A percentile compares a stretch with the other conserved stretches of the same genome.
Conservation (phyloP, 2,113 vertebrate genomes). For the Labrus mixtus region DNA sequence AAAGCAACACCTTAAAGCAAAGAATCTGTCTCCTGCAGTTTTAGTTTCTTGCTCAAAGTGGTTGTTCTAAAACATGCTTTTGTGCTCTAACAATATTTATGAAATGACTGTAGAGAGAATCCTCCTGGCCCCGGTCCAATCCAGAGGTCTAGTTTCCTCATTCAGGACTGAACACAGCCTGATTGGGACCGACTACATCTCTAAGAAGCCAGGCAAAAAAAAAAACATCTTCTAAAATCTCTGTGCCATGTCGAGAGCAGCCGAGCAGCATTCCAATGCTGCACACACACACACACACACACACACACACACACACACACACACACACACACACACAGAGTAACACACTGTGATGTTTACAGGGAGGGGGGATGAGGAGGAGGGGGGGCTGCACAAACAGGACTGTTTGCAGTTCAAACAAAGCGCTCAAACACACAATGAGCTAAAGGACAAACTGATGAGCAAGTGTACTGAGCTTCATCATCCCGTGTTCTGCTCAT, state of each 20-base stretch:
- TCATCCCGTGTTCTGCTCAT: constrained; percentile 1
- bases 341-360: constrained; percentile 17
- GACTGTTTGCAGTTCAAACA: constrained; percentile 30
- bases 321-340: constrained; percentile 12
- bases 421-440: constrained; percentile 24
- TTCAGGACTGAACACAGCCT: constrained; percentile 15
- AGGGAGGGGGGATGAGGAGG: constrained; percentile 6
- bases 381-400: constrained; percentile 21
- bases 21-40: too few species aligned
- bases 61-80: background rate
- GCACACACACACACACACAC: too few species aligned
- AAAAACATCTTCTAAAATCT: constrained; percentile 17
- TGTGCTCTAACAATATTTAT: background rate
- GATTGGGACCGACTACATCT: constrained; percentile 37
- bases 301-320: constrained; percentile 1
- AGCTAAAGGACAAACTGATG: constrained; percentile 36
- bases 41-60: too few species aligned
- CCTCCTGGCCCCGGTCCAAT: background rate
- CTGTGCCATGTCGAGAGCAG: constrained; percentile 30
- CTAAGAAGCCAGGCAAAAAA: constrained; percentile 56
- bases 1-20: too few species aligned
- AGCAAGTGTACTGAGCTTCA: constrained; percentile 31
- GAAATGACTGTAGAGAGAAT: background rate
- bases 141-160: background rate
- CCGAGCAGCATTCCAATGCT: background rate